Evolutionary conservation across 1,140 invertebrate species (phyloP).

Genomic region (Mya arenaria): DNA sequence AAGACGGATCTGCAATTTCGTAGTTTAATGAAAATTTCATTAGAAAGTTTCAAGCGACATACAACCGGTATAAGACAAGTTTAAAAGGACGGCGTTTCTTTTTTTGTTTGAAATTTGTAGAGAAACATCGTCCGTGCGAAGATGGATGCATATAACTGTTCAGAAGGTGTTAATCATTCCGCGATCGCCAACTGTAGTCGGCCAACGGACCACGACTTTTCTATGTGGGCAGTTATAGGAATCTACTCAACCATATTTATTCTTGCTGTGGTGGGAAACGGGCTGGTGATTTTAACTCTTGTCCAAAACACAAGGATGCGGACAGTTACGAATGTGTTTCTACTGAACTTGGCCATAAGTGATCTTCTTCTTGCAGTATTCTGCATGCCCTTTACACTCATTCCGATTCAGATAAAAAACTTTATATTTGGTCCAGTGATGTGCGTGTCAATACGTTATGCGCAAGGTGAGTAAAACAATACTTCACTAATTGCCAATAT

Average conservation of each 20-base stretch:
- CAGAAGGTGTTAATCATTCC: too few relatives aligned
- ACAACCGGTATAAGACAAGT: too few relatives aligned
- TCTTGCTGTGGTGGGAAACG: conserved; percentile 90
- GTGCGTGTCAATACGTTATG: conserved; percentile 92
- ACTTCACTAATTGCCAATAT: too few relatives aligned
- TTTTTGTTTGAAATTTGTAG: too few relatives aligned
- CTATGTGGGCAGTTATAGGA: conserved; percentile 29
- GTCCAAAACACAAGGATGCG: conserved; percentile 91
- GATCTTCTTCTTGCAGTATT: conserved; percentile 93
- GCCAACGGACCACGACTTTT: too few relatives aligned
- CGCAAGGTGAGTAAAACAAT: conserved; percentile 85
- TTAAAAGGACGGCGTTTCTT: too few relatives aligned
- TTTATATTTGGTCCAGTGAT: conserved; percentile 91
- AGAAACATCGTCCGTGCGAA: too few relatives aligned
- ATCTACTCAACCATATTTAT: conserved; percentile 89
- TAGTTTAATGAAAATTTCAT: too few relatives aligned
- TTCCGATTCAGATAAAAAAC: conserved; percentile 89
- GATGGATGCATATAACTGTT: too few relatives aligned
- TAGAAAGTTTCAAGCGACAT: too few relatives aligned
- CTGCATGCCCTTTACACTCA: conserved; percentile 94
- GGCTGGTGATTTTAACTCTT: conserved; percentile 90
- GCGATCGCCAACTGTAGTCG: too few relatives aligned
- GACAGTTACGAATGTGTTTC: conserved; percentile 93
- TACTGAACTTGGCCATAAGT: conserved; percentile 87
- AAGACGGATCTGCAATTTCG: too few relatives aligned